phyloP scores from a whole-genome alignment of 1,140 invertebrate species.

The Antheraea mylitta region DNA sequence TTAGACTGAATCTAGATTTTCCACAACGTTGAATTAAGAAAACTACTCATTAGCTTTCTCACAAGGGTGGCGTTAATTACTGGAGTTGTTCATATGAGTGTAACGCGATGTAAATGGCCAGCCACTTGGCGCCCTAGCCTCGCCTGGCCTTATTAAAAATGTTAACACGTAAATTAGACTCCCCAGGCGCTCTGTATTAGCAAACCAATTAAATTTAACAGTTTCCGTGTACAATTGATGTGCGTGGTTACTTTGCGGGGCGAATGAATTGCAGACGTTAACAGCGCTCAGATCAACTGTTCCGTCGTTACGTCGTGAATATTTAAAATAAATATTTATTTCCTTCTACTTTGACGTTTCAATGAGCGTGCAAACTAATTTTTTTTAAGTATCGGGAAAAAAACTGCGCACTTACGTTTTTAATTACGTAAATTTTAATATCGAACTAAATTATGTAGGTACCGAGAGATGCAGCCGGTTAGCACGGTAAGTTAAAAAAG shows the following conservation, averaged over 20 bases:
- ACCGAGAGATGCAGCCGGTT: constrained; percentile 41
- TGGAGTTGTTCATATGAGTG: constrained; percentile 65
- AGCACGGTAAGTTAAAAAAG: constrained; percentile 70
- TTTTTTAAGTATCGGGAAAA: constrained; percentile 26
- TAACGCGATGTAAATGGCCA: constrained; percentile 67
- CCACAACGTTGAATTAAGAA: constrained; percentile 43
- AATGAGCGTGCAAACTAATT: neutral
- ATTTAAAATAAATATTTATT: constrained; percentile 26
- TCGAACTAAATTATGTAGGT: constrained; percentile 59
- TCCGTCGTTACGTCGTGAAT: constrained; percentile 27
- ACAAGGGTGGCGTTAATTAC: constrained; percentile 74
- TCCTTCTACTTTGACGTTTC: constrained; percentile 53
- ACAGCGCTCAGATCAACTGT: constrained; percentile 16
- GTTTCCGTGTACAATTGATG: constrained; percentile 49
- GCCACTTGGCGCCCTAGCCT: constrained; percentile 73
- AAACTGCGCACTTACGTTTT: constrained; percentile 63
- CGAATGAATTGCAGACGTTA: constrained; percentile 35
- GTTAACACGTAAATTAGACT: constrained; percentile 77
- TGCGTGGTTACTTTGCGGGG: constrained; percentile 47
- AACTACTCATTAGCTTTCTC: constrained; percentile 77
- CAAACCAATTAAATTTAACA: constrained; percentile 75
- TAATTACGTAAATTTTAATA: constrained; percentile 67
- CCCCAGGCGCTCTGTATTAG: constrained; percentile 63
- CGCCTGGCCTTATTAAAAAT: constrained; percentile 74
- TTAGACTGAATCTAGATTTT: neutral